These are phyloP conservation scores for Andrena dorsata DNA, from an alignment of 2,888 invertebrate genomes.

Conservation along the genomic window DNA sequence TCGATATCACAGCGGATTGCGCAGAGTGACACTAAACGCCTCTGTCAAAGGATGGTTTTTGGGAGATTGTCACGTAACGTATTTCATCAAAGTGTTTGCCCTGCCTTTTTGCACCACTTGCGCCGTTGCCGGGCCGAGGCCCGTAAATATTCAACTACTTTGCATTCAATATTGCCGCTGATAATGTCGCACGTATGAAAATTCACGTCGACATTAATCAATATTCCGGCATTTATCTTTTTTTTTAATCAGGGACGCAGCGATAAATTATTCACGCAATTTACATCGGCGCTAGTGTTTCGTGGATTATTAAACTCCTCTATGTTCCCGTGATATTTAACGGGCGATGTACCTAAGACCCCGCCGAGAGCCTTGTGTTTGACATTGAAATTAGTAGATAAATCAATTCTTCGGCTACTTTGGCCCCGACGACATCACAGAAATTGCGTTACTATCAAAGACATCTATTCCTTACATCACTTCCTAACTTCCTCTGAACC, in stretches of 20 bases:
- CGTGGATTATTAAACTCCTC: constrained; percentile 15
- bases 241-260: constrained; percentile 18
- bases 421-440: neutral
- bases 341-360: neutral
- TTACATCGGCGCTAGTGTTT: neutral
- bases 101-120: constrained; percentile 47
- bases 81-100: constrained; percentile 67
- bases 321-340: constrained; percentile 11
- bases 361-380: neutral
- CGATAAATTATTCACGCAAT: constrained; percentile 46
- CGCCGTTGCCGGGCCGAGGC: neutral
- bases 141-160: constrained; percentile 47
- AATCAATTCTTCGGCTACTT: neutral
- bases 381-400: constrained; percentile 23
- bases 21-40: constrained; percentile 51
- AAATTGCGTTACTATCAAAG: neutral
- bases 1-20: constrained; percentile 57
- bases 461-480: no score
- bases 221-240: constrained; percentile 34
- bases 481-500: no score
- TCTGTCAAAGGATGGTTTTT: constrained; percentile 66
- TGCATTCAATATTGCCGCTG: constrained; percentile 47
- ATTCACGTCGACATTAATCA: constrained; percentile 43
- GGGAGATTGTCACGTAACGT: constrained; percentile 59
- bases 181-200: constrained; percentile 42